phyloP scores from a whole-genome alignment of 2,113 vertebrate genomes.

The Boulengeromyrus knoepffleri region DNA sequence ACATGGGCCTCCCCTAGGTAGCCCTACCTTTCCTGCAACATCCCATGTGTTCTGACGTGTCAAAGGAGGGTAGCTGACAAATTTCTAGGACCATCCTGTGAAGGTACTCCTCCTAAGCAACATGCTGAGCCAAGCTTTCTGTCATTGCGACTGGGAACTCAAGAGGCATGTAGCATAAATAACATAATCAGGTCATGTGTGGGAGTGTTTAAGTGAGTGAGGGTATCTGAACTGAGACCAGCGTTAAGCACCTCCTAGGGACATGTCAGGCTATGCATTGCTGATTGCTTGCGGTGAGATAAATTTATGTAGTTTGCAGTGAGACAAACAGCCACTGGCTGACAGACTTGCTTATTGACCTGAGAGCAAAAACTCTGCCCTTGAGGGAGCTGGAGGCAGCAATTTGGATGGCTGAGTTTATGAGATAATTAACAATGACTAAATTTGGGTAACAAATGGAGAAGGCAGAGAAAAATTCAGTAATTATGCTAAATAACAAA shows the following conservation, averaged over 20 bases:
- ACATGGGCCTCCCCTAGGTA: not conserved
- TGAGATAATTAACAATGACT: constrained; percentile 14
- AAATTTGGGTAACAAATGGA: constrained; percentile 2
- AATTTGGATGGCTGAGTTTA: not conserved
- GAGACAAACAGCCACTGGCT: constrained; percentile 6
- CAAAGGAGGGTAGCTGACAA: not conserved
- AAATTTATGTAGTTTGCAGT: not conserved
- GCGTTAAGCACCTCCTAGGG: not conserved
- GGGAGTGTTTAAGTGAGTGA: not conserved
- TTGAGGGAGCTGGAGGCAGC: not conserved
- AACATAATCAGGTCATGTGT: not conserved
- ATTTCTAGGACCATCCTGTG: not conserved
- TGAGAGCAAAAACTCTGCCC: constrained; percentile 6
- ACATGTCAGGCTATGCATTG: not conserved
- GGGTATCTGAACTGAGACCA: not conserved
- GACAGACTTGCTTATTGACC: not conserved
- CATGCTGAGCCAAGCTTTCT: not conserved
- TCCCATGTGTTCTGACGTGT: not conserved
- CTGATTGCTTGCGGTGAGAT: not conserved
- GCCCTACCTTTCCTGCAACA: not conserved
- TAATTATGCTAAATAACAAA: not conserved
- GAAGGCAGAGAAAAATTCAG: not conserved
- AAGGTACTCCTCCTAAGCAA: not conserved
- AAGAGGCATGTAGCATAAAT: not conserved
- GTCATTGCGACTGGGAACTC: not conserved